Conservation (phyloP, 2,113 vertebrate genomes). For the Nicator chloris region DNA sequence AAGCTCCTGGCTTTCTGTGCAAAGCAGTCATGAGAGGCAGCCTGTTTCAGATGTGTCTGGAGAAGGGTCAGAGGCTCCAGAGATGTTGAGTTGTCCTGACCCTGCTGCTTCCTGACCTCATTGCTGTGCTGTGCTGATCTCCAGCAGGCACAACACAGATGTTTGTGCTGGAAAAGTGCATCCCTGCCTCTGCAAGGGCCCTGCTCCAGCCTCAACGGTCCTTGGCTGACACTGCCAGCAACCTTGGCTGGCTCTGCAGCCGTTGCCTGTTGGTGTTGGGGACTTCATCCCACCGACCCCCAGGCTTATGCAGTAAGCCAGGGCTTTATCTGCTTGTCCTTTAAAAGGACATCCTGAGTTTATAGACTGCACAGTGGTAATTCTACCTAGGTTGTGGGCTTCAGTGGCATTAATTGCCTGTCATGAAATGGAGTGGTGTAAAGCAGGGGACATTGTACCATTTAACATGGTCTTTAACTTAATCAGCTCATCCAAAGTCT, state of each 20-base stretch:
- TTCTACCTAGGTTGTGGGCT: background rate
- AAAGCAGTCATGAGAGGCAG: fast-evolving
- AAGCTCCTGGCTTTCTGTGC: background rate
- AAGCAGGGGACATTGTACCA: background rate
- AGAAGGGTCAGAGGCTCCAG: fast-evolving
- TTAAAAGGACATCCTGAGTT: background rate
- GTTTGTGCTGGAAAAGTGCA: background rate
- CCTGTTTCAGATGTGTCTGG: background rate
- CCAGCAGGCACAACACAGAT: background rate
- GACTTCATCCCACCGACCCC: no score
- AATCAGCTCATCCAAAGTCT: background rate
- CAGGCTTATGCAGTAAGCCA: background rate
- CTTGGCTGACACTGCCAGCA: background rate
- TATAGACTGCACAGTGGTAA: background rate
- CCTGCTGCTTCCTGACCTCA: background rate
- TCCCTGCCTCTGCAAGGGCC: background rate
- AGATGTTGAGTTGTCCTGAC: background rate
- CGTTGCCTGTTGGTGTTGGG: fast-evolving
- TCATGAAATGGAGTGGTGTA: background rate
- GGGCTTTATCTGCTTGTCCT: background rate
- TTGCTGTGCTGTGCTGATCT: background rate
- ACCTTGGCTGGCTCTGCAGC: background rate
- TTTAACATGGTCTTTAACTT: background rate
- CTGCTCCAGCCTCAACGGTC: background rate
- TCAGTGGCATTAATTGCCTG: background rate